Percentiles rank a stretch among this genome's conserved stretches.
These are phyloP conservation scores for Neopipo cinnamomea DNA, from an alignment of 2,113 vertebrate genomes.

Conservation along the genomic window DNA sequence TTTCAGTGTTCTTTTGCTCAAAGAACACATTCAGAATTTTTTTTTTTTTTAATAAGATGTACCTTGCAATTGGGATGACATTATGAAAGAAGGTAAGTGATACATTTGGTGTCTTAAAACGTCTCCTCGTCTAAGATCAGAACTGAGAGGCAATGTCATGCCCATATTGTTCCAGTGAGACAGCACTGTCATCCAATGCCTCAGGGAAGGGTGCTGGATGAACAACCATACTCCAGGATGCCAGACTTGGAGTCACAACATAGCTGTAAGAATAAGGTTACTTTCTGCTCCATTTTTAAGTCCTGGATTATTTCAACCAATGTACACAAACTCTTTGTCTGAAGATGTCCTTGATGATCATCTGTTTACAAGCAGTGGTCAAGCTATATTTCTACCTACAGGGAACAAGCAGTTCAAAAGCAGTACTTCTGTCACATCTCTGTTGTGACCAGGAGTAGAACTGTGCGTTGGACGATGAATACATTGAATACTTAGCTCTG, in stretches of 20 bases:
- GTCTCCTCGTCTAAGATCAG: neutral
- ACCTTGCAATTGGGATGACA: neutral
- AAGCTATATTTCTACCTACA: neutral
- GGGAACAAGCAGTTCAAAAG: neutral
- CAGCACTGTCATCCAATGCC: neutral
- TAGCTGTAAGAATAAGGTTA: neutral
- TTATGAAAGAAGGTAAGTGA: neutral
- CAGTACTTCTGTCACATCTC: neutral
- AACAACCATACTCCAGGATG: neutral
- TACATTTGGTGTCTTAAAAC: neutral
- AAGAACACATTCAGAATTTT: neutral
- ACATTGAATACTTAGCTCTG: neutral
- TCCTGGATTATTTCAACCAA: neutral
- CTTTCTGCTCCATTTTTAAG: neutral
- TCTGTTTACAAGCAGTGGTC: neutral
- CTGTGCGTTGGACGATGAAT: fast-evolving
- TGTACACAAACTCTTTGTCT: neutral
- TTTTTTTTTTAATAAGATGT: neutral
- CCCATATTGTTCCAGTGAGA: neutral
- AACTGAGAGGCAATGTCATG: neutral
- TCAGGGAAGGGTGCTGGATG: neutral
- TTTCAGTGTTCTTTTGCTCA: neutral
- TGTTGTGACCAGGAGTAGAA: neutral
- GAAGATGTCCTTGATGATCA: neutral
- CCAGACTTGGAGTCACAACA: neutral